phyloP scores from a whole-genome alignment of 2,113 vertebrate genomes.

The Crotalus horridus region DNA sequence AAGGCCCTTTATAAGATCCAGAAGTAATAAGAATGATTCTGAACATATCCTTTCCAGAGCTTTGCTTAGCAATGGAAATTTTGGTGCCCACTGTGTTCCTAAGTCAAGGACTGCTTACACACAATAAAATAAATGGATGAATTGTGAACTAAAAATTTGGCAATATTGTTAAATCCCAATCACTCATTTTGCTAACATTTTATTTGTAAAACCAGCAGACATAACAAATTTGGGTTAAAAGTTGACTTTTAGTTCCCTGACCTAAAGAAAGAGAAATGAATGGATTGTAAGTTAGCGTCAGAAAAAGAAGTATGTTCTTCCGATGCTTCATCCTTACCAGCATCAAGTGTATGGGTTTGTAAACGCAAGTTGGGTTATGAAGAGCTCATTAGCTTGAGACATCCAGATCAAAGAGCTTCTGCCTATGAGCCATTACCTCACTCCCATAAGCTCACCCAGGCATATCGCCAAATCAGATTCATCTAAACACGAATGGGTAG shows the following conservation, averaged over 20 bases:
- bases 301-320: neutral
- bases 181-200: neutral
- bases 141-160: neutral
- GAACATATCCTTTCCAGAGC: neutral
- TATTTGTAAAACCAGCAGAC: neutral
- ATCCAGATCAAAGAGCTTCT: neutral
- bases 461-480: conserved; percentile 5
- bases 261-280: neutral
- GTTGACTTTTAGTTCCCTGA: neutral
- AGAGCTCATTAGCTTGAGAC: neutral
- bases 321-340: neutral
- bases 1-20: conserved; percentile 22
- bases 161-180: neutral
- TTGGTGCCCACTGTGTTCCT: neutral
- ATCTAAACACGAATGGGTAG: conserved; percentile 20
- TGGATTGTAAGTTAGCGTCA: neutral
- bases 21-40: neutral
- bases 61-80: neutral
- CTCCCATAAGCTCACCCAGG: neutral
- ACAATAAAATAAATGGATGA: neutral
- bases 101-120: neutral
- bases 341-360: conserved; percentile 3
- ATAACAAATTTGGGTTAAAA: neutral
- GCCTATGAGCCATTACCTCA: neutral
- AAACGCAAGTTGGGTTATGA: neutral